A percentile compares a stretch with the other conserved stretches of the same genome.
These are phyloP conservation scores for Ochotona curzoniae DNA, from an alignment of 2,113 vertebrate species.

Conservation along the genomic window DNA sequence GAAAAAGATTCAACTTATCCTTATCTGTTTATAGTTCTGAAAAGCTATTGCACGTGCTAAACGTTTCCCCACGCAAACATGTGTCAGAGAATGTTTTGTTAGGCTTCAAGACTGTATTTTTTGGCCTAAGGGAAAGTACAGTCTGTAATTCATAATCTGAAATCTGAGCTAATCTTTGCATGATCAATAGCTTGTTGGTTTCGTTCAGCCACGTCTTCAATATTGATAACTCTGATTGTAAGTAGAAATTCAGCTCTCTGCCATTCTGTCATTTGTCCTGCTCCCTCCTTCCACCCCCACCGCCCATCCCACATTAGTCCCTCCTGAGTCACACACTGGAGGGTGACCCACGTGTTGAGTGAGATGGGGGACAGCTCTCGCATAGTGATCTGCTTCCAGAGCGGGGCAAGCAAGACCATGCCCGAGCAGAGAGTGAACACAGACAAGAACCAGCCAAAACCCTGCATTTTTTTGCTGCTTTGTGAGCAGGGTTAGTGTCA, in stretches of 20 bases:
- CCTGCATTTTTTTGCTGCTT: not conserved
- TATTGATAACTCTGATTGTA: constrained; percentile 54
- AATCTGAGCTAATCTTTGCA: constrained; percentile 64
- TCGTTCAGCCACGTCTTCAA: constrained; percentile 52
- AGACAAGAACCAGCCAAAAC: too few species aligned
- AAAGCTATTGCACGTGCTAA: constrained; percentile 51
- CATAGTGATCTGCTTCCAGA: not conserved
- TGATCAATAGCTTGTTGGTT: constrained; percentile 59
- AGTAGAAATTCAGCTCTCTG: not conserved
- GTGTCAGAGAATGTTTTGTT: constrained; percentile 71
- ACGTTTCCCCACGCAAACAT: constrained; percentile 58
- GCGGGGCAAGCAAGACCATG: not conserved
- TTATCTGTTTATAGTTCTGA: constrained; percentile 55
- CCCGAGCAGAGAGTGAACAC: not conserved
- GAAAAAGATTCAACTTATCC: constrained; percentile 35
- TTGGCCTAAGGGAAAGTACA: constrained; percentile 65
- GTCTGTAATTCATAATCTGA: constrained; percentile 62
- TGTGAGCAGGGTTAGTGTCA: not conserved
- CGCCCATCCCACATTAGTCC: not conserved
- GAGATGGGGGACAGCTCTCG: not conserved
- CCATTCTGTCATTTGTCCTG: not conserved
- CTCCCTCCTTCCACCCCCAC: too few species aligned
- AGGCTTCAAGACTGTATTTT: constrained; percentile 68
- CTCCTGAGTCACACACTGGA: not conserved
- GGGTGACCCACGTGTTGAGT: not conserved